Evolutionary conservation across 2,797 vertebrate genomes (phyloP).

Genomic region (Paedocypris micromegethes): DNA sequence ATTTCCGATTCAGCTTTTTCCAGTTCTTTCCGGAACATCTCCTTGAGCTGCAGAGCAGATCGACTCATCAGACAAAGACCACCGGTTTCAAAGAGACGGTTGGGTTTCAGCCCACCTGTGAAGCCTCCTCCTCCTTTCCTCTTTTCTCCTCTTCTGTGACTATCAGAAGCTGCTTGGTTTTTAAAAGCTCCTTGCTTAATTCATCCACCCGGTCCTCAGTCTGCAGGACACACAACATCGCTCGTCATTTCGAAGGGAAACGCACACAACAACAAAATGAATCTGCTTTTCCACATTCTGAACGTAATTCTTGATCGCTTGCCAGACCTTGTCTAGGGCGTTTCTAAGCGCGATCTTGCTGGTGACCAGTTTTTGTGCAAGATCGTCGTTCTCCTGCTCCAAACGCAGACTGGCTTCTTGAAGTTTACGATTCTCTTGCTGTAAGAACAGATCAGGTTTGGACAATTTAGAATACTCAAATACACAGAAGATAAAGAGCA

Average conservation of each 20-base stretch:
- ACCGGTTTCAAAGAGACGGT: not conserved
- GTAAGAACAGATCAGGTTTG: conserved; percentile 23
- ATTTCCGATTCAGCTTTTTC: conserved; percentile 83
- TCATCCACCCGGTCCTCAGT: conserved; percentile 83
- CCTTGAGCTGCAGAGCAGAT: conserved; percentile 75
- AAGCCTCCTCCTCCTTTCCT: conserved; percentile 76
- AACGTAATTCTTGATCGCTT: not conserved
- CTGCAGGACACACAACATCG: conserved; percentile 56
- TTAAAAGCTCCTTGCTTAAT: conserved; percentile 80
- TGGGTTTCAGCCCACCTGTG: conserved; percentile 48
- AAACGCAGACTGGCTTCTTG: conserved; percentile 86
- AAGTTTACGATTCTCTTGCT: conserved; percentile 84
- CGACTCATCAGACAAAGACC: not conserved
- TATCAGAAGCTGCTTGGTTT: conserved; percentile 74
- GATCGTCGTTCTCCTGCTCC: conserved; percentile 91
- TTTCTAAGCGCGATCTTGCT: conserved; percentile 87
- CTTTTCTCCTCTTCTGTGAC: conserved; percentile 81
- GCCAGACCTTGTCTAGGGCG: conserved; percentile 82
- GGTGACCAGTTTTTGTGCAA: conserved; percentile 85
- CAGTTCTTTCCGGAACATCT: conserved; percentile 82
- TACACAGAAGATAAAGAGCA: not conserved
- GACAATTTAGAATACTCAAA: not conserved
- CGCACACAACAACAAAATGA: not conserved
- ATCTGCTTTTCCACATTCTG: not conserved
- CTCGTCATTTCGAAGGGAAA: not conserved